Percentiles rank a stretch among this genome's conserved stretches.
Conservation (phyloP, 2,888 invertebrate genomes). For the Escarpia spicata region DNA sequence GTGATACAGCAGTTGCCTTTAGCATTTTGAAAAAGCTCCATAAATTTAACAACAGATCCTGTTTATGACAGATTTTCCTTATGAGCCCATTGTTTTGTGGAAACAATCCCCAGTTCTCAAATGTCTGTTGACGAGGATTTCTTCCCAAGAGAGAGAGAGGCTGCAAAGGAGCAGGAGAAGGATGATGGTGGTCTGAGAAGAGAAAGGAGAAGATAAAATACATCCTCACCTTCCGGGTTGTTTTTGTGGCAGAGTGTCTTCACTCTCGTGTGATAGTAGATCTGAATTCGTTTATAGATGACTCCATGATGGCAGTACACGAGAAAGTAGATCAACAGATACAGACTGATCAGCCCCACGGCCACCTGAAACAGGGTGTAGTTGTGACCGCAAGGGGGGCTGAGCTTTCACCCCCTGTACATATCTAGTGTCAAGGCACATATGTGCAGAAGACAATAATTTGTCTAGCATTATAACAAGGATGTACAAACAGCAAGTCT, state of each 20-base stretch:
- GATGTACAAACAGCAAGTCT: too few species aligned
- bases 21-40: too few species aligned
- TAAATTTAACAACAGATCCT: too few species aligned
- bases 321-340: not conserved
- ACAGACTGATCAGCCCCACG: not conserved
- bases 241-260: not conserved
- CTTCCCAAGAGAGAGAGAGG: not conserved
- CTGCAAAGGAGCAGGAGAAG: not conserved
- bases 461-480: too few species aligned
- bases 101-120: too few species aligned
- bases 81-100: too few species aligned
- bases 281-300: not conserved
- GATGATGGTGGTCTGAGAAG: not conserved
- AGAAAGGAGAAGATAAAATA: not conserved
- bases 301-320: not conserved
- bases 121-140: not conserved
- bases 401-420: not conserved
- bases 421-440: not conserved
- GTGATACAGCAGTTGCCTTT: too few species aligned
- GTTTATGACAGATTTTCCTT: too few species aligned
- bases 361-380: not conserved
- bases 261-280: not conserved
- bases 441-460: too few species aligned
- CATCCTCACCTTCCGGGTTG: not conserved
- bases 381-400: not conserved